Evolutionary conservation across 2,797 vertebrate genomes (phyloP).

Genomic region (Orientallactaga sibirica): DNA sequence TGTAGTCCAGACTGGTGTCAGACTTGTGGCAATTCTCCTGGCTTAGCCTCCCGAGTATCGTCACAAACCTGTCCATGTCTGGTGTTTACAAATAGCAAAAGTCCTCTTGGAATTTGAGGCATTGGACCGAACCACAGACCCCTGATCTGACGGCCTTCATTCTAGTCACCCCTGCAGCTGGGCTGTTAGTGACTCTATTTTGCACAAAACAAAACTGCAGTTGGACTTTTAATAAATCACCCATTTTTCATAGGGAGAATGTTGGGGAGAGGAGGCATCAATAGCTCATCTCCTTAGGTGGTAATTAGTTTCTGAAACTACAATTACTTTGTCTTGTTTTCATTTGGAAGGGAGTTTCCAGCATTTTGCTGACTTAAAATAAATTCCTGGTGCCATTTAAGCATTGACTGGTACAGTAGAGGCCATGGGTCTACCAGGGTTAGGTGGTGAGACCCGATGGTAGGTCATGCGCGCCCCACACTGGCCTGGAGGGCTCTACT

Average conservation of each 20-base stretch:
- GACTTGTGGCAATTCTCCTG: neutral
- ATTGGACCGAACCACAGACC: neutral
- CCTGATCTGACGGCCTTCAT: neutral
- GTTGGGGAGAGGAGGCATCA: neutral
- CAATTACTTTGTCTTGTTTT: neutral
- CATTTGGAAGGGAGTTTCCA: neutral
- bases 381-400: neutral
- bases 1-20: too few relatives aligned
- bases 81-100: neutral
- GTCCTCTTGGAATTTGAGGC: neutral
- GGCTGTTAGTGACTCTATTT: neutral
- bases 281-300: neutral
- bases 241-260: neutral
- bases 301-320: neutral
- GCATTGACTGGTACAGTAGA: neutral
- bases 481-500: neutral
- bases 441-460: fast-evolving
- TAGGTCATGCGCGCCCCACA: fast-evolving
- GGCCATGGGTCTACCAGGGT: neutral
- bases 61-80: neutral
- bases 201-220: neutral
- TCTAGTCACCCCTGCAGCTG: neutral
- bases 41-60: neutral
- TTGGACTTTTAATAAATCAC: neutral
- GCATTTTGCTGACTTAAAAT: slow-evolving; percentile 4